Percentiles rank a stretch among this genome's conserved stretches.
These are phyloP conservation scores for Aphyosemion australe DNA, from an alignment of 2,113 vertebrate genomes.

Conservation along the genomic window DNA sequence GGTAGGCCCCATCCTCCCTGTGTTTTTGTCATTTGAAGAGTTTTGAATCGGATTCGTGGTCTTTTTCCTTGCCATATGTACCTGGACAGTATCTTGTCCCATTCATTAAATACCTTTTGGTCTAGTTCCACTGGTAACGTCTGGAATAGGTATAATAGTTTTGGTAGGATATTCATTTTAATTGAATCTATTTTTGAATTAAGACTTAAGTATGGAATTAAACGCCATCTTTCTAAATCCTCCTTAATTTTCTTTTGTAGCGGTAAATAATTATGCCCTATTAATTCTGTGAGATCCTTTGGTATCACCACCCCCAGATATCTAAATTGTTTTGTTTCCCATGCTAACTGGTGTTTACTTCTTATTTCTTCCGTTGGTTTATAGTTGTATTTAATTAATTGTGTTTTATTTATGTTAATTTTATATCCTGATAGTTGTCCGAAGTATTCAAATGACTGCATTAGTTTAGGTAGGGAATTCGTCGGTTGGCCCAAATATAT, in stretches of 20 bases:
- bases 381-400: neutral
- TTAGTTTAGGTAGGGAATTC: neutral
- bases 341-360: no score
- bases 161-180: neutral
- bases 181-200: neutral
- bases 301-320: neutral
- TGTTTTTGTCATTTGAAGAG: neutral
- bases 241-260: neutral
- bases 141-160: neutral
- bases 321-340: neutral
- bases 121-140: neutral
- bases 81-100: neutral
- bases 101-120: neutral
- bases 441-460: neutral
- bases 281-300: neutral
- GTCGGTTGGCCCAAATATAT: neutral
- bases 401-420: neutral
- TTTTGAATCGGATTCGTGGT: neutral
- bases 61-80: neutral
- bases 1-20: neutral
- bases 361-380: neutral
- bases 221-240: neutral
- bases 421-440: neutral
- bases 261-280: neutral
- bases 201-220: neutral